phyloP scores from a whole-genome alignment of 2,888 invertebrate genomes.

The Polia nebulosa region DNA sequence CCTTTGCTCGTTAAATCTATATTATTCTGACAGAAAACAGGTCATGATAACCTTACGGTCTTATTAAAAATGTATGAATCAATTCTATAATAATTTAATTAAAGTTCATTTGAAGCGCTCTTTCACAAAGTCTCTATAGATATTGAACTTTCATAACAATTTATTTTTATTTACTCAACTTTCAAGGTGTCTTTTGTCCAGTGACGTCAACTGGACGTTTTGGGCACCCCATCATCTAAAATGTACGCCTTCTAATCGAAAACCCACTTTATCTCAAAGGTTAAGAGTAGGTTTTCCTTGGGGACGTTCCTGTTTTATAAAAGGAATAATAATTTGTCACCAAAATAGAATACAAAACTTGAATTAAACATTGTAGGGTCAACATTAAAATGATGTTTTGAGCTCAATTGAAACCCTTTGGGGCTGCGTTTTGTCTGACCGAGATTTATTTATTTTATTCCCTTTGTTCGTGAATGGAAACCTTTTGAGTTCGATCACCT shows the following conservation, averaged over 20 bases:
- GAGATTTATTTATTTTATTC: slow-evolving; percentile 31
- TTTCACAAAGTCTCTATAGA: background rate
- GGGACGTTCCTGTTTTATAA: background rate
- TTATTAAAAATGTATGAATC: background rate
- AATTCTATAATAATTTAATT: background rate
- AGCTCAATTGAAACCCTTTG: slow-evolving; percentile 24
- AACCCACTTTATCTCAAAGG: background rate
- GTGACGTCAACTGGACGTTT: slow-evolving; percentile 31
- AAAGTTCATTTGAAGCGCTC: background rate
- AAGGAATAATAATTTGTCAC: slow-evolving; percentile 58
- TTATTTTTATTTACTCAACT: slow-evolving; percentile 13
- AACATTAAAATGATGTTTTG: slow-evolving; percentile 52
- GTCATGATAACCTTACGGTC: too few relatives aligned
- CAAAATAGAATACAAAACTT: slow-evolving; percentile 51
- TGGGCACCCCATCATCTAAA: slow-evolving; percentile 13
- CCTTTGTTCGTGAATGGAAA: slow-evolving; percentile 13
- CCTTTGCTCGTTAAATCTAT: too few relatives aligned
- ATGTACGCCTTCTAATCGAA: slow-evolving; percentile 5
- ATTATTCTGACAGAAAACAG: too few relatives aligned
- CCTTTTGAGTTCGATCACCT: slow-evolving; percentile 16
- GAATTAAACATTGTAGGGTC: slow-evolving; percentile 52
- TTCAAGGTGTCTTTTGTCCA: slow-evolving; percentile 11
- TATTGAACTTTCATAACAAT: background rate
- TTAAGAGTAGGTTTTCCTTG: background rate
- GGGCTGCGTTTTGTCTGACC: slow-evolving; percentile 14